Evolutionary conservation across 2,113 vertebrate genomes (phyloP).

Genomic region (Otus sunia): DNA sequence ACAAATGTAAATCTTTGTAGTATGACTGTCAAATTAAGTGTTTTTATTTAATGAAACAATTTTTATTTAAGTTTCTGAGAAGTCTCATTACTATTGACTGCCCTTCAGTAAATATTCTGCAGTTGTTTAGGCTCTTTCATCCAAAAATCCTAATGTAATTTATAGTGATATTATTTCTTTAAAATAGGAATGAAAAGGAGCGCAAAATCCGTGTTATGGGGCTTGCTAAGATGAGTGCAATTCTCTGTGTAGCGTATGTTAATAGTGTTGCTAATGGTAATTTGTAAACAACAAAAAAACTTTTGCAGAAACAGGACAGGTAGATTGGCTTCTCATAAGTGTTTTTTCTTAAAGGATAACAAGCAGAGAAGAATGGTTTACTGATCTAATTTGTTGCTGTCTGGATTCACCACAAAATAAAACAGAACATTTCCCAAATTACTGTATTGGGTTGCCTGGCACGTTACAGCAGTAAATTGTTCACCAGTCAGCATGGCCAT

Average conservation of each 20-base stretch:
- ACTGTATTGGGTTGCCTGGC: neutral
- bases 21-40: neutral
- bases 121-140: neutral
- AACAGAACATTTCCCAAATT: neutral
- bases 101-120: neutral
- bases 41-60: neutral
- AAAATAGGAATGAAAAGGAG: neutral
- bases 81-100: neutral
- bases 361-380: neutral
- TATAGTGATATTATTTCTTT: neutral
- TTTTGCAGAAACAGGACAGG: neutral
- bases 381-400: constrained; percentile 17
- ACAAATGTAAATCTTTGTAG: neutral
- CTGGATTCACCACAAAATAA: constrained; percentile 17
- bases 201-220: neutral
- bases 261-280: neutral
- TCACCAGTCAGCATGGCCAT: neutral
- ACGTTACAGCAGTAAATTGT: neutral
- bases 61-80: neutral
- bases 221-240: neutral
- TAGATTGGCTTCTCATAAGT: neutral
- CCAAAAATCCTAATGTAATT: neutral
- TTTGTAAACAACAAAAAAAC: neutral
- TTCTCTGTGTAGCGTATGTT: neutral
- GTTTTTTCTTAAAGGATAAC: neutral